These are phyloP conservation scores for Bostrychus sinensis DNA, from an alignment of 2,113 vertebrate species.

Conservation along the genomic window DNA sequence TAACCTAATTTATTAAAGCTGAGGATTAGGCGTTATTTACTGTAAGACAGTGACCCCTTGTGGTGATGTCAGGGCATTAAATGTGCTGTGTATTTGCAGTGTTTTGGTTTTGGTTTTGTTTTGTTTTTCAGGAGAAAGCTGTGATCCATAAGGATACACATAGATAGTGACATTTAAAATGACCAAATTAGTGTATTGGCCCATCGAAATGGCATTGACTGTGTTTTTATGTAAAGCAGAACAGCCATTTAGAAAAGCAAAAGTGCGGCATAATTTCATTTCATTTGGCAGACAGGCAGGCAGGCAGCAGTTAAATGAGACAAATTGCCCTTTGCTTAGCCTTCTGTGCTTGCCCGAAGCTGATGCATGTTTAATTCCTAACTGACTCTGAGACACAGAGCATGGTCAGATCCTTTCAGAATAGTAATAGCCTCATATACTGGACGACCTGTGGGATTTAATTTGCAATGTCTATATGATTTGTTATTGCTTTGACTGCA, in stretches of 20 bases:
- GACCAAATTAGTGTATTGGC: constrained; percentile 11
- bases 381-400: constrained; percentile 49
- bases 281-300: constrained; percentile 32
- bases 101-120: not conserved
- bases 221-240: constrained; percentile 47
- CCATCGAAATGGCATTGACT: constrained; percentile 40
- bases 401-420: constrained; percentile 42
- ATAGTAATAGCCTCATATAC: constrained; percentile 64
- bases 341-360: constrained; percentile 50
- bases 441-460: constrained; percentile 13
- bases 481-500: not conserved
- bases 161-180: not conserved
- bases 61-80: constrained; percentile 21
- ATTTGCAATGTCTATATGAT: not conserved
- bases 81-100: not conserved
- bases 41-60: constrained; percentile 46
- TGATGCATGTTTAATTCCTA: constrained; percentile 64
- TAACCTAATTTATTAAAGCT: not conserved
- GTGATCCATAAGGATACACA: not conserved
- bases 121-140: constrained; percentile 2
- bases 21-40: not conserved
- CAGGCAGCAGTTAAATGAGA: constrained; percentile 65
- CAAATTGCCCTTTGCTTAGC: constrained; percentile 68
- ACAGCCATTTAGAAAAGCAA: constrained; percentile 36
- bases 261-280: constrained; percentile 54